Percentiles rank a stretch among this genome's conserved stretches.
Conservation (phyloP, 2,797 vertebrate genomes). For the Leptoclinus maculatus region DNA sequence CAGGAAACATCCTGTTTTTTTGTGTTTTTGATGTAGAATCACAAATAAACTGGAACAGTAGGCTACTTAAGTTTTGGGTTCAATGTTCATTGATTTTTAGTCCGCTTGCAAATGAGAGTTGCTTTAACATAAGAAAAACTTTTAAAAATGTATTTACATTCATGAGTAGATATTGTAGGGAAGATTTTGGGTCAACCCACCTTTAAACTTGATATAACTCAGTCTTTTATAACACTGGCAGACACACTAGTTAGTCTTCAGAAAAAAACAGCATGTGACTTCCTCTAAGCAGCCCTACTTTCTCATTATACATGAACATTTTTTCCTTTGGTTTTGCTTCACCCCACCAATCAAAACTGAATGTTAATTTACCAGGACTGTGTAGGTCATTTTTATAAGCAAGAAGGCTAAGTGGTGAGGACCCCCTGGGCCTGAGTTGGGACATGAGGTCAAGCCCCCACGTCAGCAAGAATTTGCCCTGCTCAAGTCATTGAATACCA, state of each 20-base stretch:
- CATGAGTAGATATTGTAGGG: neutral
- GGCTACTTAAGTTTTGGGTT: neutral
- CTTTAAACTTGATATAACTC: neutral
- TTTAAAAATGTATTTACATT: neutral
- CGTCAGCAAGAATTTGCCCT: slow-evolving; percentile 38
- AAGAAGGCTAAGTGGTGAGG: slow-evolving; percentile 27
- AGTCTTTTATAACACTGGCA: neutral
- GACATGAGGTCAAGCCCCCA: slow-evolving; percentile 54
- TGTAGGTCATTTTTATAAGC: slow-evolving; percentile 36
- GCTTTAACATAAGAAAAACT: neutral
- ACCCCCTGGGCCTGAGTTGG: slow-evolving; percentile 30
- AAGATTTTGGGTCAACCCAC: neutral
- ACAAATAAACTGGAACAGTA: neutral
- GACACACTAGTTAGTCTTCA: neutral
- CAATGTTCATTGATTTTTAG: neutral
- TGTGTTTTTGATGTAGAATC: neutral
- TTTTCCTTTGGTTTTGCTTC: neutral
- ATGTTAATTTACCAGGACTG: slow-evolving; percentile 19
- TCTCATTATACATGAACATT: neutral
- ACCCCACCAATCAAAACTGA: slow-evolving; percentile 13
- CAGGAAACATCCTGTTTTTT: neutral
- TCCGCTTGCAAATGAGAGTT: neutral
- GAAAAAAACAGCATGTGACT: neutral
- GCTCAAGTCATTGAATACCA: slow-evolving; percentile 40
- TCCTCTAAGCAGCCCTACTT: neutral